Base-by-base conservation (phyloP, 2,797 vertebrate species). In the Melanotaenia trifasciata region DNA sequence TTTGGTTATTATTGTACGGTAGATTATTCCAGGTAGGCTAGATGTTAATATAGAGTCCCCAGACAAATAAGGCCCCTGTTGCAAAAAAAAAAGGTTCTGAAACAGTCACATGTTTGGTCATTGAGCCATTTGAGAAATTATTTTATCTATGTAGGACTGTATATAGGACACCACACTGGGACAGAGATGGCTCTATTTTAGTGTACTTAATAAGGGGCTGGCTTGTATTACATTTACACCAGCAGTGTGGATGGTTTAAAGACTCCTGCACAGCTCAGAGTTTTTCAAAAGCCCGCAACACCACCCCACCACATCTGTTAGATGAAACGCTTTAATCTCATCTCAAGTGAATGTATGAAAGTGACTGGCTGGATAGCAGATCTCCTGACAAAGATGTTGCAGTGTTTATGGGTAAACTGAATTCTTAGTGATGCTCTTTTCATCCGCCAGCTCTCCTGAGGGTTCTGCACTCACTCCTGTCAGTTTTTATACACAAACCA, bases 381-480 rank as follows among this genome's bases (percentile, higher is more conserved):
- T 71, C 72, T 72, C 76, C 69, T 62, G 62, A 51, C 45, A 36
- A 40, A 36, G 32, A 22, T 16, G 33, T 13, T 26, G 58, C 24
- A 26, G 51, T 53, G 30, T 60, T 59, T 60, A 32, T 35, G 13
- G 11, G 22, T 69, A 47, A 69, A 60, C 50, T 40, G 0, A 43
- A 11, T 74, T 56, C 26, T 64, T 28, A 35, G 38, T 16, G 28
- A 45, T 14, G 4, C 28, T 68, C 51, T 24, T 75, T 67, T 72
- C 35, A 67, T 71, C 36, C 40, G 75, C 9, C 20, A 38, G 22
- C 58, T 67, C 50, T 45, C 53, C 75, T 58, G 6, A 58, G 40
- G 65, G 36, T 59, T 47, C 0, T 32, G 26, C 22, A 7, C 9
- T 35, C 60, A 53, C 67, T 72, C 36, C 51, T 67, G 61, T 73